Base-by-base conservation (phyloP, 2,888 invertebrate species). In the Caenorhabditis sp. region DNA sequence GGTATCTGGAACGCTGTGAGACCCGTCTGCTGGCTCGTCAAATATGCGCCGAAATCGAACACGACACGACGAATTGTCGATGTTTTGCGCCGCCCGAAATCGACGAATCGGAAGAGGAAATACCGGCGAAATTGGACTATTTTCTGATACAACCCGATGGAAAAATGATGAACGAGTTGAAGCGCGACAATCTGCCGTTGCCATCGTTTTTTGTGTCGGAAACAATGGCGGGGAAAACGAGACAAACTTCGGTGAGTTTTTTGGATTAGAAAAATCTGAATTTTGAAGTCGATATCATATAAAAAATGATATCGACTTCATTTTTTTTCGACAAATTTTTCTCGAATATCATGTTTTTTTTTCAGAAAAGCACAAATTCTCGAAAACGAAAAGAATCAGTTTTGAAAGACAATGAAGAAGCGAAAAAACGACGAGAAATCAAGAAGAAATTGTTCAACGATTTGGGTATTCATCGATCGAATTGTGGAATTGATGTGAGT, bases 391-490 rank as follows among this genome's bases (percentile, higher is more conserved):
- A 31, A 61, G 54, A 54, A 21, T 66, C 66, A 54, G 58, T 64
- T 0, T 63, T 37, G 21, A 67, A 67, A n/a, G 67, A 67, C 26
- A n/a, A 27, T 14, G 65, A 65, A 43, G 54, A 57, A 14, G 51
- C 60, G 4, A 62, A 69, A 27, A 54, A 57, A 19, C 53, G 68
- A 19, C 21, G 73, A 21, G 69, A 64, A 3, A 68, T 73, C 53
- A 73, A 73, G 54, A 73, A 68, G 58, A 73, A 73, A 23, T 55
- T 73, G 23, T 73, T 73, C 60, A 68, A 65, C 65, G 69, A 73
- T 58, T 54, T 73, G 23, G 73, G 73, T 12, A 73, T 73, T 53
- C 24, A 68, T 53, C 31, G 73, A 21, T 66, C 73, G 12, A 72
- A 61, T 62, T 67, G 50, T 37, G 72, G 72, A 31, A 72, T 72